Percentiles rank a stretch among this genome's conserved stretches.
These are phyloP conservation scores for Copidosoma floridanum DNA, from an alignment of 1,140 invertebrate genomes.

Conservation along the genomic window DNA sequence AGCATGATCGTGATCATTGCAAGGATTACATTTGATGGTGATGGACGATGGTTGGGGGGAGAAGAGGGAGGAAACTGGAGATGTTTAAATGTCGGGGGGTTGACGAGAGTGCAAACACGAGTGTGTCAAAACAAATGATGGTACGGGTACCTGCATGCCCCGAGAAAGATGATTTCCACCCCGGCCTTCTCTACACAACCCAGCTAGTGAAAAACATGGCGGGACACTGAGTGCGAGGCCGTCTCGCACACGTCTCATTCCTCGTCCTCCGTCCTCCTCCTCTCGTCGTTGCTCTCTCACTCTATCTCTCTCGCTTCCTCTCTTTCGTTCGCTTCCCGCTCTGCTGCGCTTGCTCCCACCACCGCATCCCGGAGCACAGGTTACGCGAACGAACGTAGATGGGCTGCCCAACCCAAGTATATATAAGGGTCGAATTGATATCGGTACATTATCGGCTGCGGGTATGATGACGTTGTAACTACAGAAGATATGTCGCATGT, in stretches of 20 bases:
- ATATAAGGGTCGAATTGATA: background rate
- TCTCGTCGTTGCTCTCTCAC: background rate
- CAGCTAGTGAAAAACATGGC: slow-evolving; percentile 57
- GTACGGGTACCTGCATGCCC: slow-evolving; percentile 57
- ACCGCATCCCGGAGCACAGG: background rate
- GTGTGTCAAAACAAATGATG: no score
- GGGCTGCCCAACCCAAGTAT: no score
- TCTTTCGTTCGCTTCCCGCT: background rate
- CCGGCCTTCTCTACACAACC: slow-evolving; percentile 57
- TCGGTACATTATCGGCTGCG: no score
- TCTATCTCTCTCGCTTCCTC: background rate
- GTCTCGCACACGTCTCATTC: no score
- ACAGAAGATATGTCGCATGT: no score
- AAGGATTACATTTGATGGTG: no score
- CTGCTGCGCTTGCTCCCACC: background rate
- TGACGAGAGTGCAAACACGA: no score
- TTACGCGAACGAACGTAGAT: no score
- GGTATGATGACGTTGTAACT: slow-evolving; percentile 1
- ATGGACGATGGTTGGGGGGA: no score
- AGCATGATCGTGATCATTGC: no score
- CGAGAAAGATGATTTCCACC: slow-evolving; percentile 59
- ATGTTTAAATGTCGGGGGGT: no score
- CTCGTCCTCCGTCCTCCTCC: slow-evolving; percentile 37
- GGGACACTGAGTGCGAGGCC: slow-evolving; percentile 46
- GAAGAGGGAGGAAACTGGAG: no score